phyloP scores from a whole-genome alignment of 92 coral and sea anemone species.

The Anthopleura xanthogrammica region DNA sequence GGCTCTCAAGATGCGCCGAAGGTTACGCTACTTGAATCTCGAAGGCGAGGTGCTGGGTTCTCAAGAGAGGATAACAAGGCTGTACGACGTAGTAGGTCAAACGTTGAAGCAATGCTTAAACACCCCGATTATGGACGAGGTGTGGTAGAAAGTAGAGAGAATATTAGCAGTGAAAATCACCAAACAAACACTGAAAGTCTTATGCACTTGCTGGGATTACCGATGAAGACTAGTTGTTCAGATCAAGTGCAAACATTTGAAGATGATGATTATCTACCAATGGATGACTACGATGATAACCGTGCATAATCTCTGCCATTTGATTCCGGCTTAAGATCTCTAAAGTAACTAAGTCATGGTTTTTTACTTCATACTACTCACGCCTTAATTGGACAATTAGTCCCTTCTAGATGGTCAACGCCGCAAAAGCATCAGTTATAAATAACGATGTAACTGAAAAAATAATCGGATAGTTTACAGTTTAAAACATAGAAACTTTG shows the following conservation, averaged over 20 bases:
- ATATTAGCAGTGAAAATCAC: background rate
- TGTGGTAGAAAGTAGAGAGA: background rate
- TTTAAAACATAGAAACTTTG: no score
- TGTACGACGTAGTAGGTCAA: background rate
- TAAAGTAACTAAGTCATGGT: background rate
- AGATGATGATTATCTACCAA: background rate
- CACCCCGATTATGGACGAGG: background rate
- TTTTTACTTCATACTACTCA: no score
- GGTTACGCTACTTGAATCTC: background rate
- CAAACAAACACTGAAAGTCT: slow-evolving; percentile 12
- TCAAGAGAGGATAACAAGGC: background rate
- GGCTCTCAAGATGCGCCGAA: background rate
- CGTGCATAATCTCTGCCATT: background rate
- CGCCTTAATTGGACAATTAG: no score
- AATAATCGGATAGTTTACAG: no score
- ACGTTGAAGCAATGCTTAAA: background rate
- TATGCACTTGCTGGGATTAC: slow-evolving; percentile 4
- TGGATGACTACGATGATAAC: slow-evolving; percentile 16
- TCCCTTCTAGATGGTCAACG: no score
- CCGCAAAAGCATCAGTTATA: no score
- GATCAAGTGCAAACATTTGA: background rate
- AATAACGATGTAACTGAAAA: no score
- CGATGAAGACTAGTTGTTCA: background rate
- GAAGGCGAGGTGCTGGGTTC: background rate
- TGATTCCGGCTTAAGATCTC: background rate